These are phyloP conservation scores for Apamea monoglypha DNA, from an alignment of 2,888 invertebrate species.

Conservation along the genomic window DNA sequence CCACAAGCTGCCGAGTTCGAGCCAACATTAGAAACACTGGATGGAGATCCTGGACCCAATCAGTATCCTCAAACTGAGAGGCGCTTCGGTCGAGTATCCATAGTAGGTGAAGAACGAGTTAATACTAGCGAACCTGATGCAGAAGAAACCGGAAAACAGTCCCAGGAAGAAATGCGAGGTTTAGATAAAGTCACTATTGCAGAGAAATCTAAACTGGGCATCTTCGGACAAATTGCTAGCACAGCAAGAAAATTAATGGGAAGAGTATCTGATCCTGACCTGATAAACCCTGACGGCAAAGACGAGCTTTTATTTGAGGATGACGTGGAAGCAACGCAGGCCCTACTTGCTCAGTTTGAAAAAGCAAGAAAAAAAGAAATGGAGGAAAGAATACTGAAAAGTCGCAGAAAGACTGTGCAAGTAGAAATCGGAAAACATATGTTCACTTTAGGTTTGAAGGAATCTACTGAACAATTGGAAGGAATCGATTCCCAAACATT, in stretches of 20 bases:
- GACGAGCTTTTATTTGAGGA: conserved; percentile 66
- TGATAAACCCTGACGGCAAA: conserved; percentile 40
- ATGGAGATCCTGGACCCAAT: neutral
- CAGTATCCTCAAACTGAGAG: neutral
- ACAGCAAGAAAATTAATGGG: conserved; percentile 62
- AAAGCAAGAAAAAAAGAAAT: conserved; percentile 51
- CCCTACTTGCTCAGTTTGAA: conserved; percentile 63
- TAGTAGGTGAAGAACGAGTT: neutral
- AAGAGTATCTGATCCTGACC: conserved; percentile 46
- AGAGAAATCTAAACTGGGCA: conserved; percentile 12
- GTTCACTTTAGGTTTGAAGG: conserved; percentile 57
- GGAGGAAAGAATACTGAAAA: conserved; percentile 18
- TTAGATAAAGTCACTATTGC: neutral
- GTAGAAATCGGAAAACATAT: conserved; percentile 59
- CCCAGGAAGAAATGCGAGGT: conserved; percentile 2
- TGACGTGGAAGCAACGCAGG: conserved; percentile 66
- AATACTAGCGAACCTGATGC: neutral
- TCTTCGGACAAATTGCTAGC: conserved; percentile 41
- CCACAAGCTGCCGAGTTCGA: neutral
- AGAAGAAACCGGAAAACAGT: neutral
- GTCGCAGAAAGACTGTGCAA: conserved; percentile 6
- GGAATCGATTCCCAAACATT: conserved; percentile 19
- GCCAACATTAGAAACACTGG: conserved; percentile 10
- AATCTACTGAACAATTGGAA: conserved; percentile 21
- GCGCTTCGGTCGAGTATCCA: neutral